A percentile compares a stretch with the other conserved stretches of the same genome.
phyloP scores from a whole-genome alignment of 2,113 vertebrate genomes.

The Paradisaea rubra region DNA sequence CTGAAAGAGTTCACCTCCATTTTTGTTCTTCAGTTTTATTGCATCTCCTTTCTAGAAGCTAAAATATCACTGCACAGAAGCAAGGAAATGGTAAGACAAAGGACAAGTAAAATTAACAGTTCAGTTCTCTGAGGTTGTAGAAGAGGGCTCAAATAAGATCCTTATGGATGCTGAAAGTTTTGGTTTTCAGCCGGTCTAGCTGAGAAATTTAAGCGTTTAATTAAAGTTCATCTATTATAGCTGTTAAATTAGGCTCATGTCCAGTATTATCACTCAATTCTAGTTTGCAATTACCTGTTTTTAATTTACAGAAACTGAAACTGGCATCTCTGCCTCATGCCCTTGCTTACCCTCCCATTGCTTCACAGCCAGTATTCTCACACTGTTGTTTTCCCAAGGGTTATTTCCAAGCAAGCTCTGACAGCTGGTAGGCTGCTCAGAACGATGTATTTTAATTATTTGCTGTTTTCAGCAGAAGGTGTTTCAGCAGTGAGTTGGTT shows the following conservation, averaged over 20 bases:
- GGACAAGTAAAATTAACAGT: neutral
- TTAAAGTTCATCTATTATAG: neutral
- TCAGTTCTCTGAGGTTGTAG: neutral
- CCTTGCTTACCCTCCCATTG: neutral
- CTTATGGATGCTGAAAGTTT: neutral
- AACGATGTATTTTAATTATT: constrained; percentile 22
- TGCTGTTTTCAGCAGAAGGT: neutral
- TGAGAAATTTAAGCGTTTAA: neutral
- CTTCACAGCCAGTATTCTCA: neutral
- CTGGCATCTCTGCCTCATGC: neutral
- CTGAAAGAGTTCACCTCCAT: neutral
- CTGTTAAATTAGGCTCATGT: neutral
- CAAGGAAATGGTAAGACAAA: neutral
- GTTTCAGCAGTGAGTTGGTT: neutral
- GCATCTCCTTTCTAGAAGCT: neutral
- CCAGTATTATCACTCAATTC: neutral
- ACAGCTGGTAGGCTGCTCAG: constrained; percentile 24
- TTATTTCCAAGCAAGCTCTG: neutral
- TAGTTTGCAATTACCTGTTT: neutral
- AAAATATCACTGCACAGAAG: neutral
- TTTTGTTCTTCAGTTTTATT: neutral
- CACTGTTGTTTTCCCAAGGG: neutral
- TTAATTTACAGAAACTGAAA: constrained; percentile 22
- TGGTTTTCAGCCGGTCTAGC: neutral
- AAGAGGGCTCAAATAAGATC: neutral